Evolutionary conservation across 2,888 invertebrate genomes (phyloP).

Genomic region (Sesia apiformis): DNA sequence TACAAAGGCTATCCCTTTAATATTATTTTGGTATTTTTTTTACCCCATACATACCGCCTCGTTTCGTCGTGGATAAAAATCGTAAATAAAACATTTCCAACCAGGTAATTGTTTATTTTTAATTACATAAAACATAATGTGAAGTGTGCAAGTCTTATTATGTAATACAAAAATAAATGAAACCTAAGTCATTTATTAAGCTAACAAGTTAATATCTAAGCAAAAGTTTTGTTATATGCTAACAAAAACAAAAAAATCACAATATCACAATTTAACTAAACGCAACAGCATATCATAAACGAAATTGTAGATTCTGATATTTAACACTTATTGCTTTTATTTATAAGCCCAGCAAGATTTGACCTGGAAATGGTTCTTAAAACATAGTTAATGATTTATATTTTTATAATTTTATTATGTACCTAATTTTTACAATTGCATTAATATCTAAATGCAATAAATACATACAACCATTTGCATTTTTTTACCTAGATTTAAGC

Average conservation of each 20-base stretch:
- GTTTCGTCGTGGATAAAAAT: conserved; percentile 7
- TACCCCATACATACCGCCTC: no score
- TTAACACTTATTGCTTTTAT: conserved; percentile 53
- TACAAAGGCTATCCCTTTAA: no score
- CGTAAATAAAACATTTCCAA: conserved; percentile 15
- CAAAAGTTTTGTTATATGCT: conserved; percentile 28
- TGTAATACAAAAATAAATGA: conserved; percentile 66
- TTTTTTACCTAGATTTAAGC: conserved; percentile 70
- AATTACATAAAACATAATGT: conserved; percentile 58
- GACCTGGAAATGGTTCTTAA: conserved; percentile 35
- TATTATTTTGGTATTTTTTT: no score
- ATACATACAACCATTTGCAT: conserved; percentile 26
- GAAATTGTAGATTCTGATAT: conserved; percentile 41
- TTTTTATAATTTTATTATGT: conserved; percentile 46
- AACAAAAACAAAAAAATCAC: conserved; percentile 48
- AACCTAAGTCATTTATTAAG: conserved; percentile 45
- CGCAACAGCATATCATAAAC: conserved; percentile 47
- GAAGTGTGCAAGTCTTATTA: conserved; percentile 57
- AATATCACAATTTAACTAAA: conserved; percentile 69
- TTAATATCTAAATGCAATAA: conserved; percentile 69
- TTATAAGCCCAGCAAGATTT: conserved; percentile 27
- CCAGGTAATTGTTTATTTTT: conserved; percentile 59
- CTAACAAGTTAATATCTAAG: conserved; percentile 48
- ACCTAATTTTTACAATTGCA: conserved; percentile 60
- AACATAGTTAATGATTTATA: conserved; percentile 39